Base-by-base conservation (phyloP, 2,113 vertebrate species). In the Toxostoma redivivum region DNA sequence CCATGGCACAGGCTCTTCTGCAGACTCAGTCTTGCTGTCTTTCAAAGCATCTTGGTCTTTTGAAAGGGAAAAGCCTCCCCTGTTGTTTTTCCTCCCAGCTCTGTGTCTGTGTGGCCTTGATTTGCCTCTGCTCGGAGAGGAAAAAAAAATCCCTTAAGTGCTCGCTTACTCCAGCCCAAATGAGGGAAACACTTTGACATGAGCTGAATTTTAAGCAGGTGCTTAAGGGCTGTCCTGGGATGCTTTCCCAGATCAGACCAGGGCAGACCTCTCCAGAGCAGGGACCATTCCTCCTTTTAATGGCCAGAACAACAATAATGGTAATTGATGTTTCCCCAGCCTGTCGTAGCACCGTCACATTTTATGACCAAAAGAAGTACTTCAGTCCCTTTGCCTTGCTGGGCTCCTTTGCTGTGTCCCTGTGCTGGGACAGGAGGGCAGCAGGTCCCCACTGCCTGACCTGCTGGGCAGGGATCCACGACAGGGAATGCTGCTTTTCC, bases 151-250 rank as follows among this genome's bases (percentile, higher is more conserved):
- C 71, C 38, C 71, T 93, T 42, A 83, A 93, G 58, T 62, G 44
- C 51, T 90, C 66, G 45, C 87, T 94, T 91, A 89, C 70, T 87
- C 35, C 42, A 89, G 78, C 45, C 81, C 45, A 77, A 91, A 47
- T 6, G 71, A 95, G 91, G 58, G 74, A 91, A 88, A 70, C 21
- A 30, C 58, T 95, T 79, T 4, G 16, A 62, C 58, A 23, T 5
- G 73, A 91, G 62, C 80, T 87, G 95, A 91, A 95, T 95, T 77
- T 95, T 90, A 92, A 96, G 42, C 66, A 62, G 74, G 19, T 42
- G 19, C 2, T 3, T 61, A 38, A 90, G 82, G 28, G 58, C 62
- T 77, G 80, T 90, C 94, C 94, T 95, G 95, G 89, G 84, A 95
- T 79, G 54, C 66, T 94, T 96, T 96, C 70, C 91, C 93, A 87